Percentiles rank a stretch among this genome's conserved stretches.
Conservation (phyloP, 2,888 invertebrate species). For the Rutpela maculata region DNA sequence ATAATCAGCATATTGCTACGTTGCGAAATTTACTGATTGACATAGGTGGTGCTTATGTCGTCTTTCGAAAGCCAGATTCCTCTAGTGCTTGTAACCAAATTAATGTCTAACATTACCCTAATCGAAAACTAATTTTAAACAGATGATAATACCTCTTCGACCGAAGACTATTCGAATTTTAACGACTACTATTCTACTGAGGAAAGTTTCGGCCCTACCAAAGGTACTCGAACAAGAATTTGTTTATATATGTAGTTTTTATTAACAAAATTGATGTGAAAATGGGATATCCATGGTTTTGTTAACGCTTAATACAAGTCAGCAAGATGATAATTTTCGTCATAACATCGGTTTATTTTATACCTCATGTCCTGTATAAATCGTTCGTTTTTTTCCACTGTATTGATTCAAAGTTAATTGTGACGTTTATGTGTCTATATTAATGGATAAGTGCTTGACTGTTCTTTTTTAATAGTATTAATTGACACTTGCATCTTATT, state of each 20-base stretch:
- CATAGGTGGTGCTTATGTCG: background rate
- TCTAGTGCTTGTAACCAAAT: background rate
- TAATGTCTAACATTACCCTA: slow-evolving; percentile 39
- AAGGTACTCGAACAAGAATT: slow-evolving; percentile 36
- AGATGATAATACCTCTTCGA: slow-evolving; percentile 44
- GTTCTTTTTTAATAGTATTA: too few species aligned
- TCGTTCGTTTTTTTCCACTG: too few species aligned
- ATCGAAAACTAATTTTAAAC: slow-evolving; percentile 53
- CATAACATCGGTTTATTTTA: too few species aligned
- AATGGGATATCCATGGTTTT: slow-evolving; percentile 24
- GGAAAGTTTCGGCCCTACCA: slow-evolving; percentile 19
- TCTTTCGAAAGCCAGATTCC: slow-evolving; percentile 4
- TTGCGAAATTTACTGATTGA: background rate
- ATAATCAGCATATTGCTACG: background rate
- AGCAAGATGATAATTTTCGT: background rate
- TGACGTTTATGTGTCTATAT: too few species aligned
- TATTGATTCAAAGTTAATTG: too few species aligned
- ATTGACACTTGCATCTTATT: too few species aligned
- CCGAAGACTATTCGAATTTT: slow-evolving; percentile 44
- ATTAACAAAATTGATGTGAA: slow-evolving; percentile 25
- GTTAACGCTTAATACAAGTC: background rate
- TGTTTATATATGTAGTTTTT: slow-evolving; percentile 37
- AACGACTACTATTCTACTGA: slow-evolving; percentile 24
- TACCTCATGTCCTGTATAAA: background rate
- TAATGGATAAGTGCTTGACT: too few species aligned